Evolutionary conservation across 2,888 invertebrate genomes (phyloP).

Genomic region (Caradrina kadenii): DNA sequence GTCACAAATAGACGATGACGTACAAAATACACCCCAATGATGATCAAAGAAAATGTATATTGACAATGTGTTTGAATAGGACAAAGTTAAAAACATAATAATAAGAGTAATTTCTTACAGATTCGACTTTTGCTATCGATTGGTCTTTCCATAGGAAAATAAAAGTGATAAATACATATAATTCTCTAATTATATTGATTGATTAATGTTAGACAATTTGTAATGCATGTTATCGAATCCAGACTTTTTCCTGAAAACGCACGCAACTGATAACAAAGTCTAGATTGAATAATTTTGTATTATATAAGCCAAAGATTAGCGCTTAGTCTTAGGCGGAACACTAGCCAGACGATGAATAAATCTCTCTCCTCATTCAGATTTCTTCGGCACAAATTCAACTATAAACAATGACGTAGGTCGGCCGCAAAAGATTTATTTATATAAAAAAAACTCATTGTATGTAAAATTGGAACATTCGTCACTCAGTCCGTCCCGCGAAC

Average conservation of each 20-base stretch:
- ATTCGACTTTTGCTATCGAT: neutral
- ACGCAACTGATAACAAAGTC: slow-evolving; percentile 26
- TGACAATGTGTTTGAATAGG: slow-evolving; percentile 4
- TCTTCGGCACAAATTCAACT: slow-evolving; percentile 35
- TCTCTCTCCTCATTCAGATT: slow-evolving; percentile 43
- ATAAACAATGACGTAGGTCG: slow-evolving; percentile 58
- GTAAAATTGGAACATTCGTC: slow-evolving; percentile 61
- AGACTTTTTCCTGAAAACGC: slow-evolving; percentile 20
- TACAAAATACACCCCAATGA: slow-evolving; percentile 64
- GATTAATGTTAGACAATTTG: slow-evolving; percentile 7
- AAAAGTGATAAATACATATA: neutral
- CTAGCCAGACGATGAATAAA: slow-evolving; percentile 42
- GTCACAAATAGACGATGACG: slow-evolving; percentile 66
- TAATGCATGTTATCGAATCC: slow-evolving; percentile 14
- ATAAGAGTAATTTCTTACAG: neutral
- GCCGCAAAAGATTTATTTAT: slow-evolving; percentile 50
- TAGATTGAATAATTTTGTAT: slow-evolving; percentile 37
- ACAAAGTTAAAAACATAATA: neutral
- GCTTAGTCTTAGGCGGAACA: slow-evolving; percentile 36
- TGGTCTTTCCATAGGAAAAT: neutral
- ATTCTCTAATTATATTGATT: neutral
- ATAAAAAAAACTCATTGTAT: slow-evolving; percentile 61
- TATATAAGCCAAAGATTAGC: slow-evolving; percentile 28
- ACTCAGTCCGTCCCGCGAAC: slow-evolving; percentile 30
- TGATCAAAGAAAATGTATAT: slow-evolving; percentile 46